Base-by-base conservation (phyloP, 2,888 invertebrate genomes). In the Metallyticus violacea region DNA sequence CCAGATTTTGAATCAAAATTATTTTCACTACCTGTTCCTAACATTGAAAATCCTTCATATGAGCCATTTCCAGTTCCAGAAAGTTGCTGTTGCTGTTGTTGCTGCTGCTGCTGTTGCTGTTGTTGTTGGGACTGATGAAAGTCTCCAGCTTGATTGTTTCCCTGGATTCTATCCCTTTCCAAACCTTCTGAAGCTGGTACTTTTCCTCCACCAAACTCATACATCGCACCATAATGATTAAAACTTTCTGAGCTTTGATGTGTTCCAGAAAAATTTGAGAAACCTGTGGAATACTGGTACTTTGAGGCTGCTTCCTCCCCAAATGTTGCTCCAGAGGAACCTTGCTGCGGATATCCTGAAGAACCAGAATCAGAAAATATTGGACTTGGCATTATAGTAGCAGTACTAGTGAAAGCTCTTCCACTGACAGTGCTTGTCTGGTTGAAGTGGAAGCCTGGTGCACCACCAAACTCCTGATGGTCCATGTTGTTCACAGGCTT, bases 271-370 rank as follows among this genome's bases (percentile, higher is more conserved):
- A 87, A 87, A 27, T 62, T 77, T 22, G 88, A 86, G 83, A 88
- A 87, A 5, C 86, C 85, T 26, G 88, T 79, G n/a, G 87, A 85
- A 85, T 88, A 88, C 77, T 87, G 88, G 30, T 87, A 87, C 25
- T 86, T 86, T 25, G 87, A 87, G 78, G 62, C 76, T 40, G 83
- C 79, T 28, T 85, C 82, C 28, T 87, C 81, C 7, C 81, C 85
- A 79, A 86, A 87, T 29, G 85, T 77, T 27, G 85, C 26, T 25
- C 79, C 40, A 15, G 87, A 26, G 6, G 81, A 26, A 26, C 85
- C 26, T 25, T 86, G 7, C 28, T 85, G 80, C 4, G 30, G 78
- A 40, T 81, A 85, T 26, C 7, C 25, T 1, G 86, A 79, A 26
- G 81, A 27, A 77, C 80, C 79, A 77, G 85, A 79, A 7, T 85